Evolutionary conservation across 2,797 vertebrate species (phyloP).

Genomic region (Poeciliopsis gracilis): DNA sequence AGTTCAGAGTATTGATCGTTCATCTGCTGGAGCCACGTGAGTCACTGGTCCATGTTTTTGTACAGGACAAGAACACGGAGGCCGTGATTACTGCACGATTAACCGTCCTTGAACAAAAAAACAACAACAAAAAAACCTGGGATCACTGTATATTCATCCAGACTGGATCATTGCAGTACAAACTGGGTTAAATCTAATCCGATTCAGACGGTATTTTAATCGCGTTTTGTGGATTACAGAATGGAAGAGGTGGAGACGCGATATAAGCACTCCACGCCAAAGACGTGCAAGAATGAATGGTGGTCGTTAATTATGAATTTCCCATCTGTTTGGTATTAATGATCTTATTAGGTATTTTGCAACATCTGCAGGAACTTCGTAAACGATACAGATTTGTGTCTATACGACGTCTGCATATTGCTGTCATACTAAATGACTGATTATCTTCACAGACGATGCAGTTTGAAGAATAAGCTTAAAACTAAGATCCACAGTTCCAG

Average conservation of each 20-base stretch:
- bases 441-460: not conserved
- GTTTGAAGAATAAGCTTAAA: not conserved
- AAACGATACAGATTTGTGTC: not conserved
- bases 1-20: constrained; percentile 62
- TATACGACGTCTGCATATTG: not conserved
- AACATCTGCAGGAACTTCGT: not conserved
- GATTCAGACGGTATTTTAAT: not conserved
- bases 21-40: constrained; percentile 23
- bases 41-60: constrained; percentile 16
- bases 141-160: not conserved
- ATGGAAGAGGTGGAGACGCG: not conserved
- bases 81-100: not conserved
- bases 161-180: not conserved
- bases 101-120: not conserved
- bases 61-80: not conserved
- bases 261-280: not conserved
- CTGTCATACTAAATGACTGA: not conserved
- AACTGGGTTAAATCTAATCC: not conserved
- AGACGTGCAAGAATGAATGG: not conserved
- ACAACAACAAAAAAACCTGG: too few species aligned
- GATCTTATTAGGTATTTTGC: not conserved
- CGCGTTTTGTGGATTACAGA: not conserved
- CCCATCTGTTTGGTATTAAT: not conserved
- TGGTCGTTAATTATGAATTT: not conserved
- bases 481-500: not conserved